Evolutionary conservation across 2,113 vertebrate species (phyloP), one percentile per base, ranked within the genome.

Genomic region (Hemiprocne comata): DNA sequence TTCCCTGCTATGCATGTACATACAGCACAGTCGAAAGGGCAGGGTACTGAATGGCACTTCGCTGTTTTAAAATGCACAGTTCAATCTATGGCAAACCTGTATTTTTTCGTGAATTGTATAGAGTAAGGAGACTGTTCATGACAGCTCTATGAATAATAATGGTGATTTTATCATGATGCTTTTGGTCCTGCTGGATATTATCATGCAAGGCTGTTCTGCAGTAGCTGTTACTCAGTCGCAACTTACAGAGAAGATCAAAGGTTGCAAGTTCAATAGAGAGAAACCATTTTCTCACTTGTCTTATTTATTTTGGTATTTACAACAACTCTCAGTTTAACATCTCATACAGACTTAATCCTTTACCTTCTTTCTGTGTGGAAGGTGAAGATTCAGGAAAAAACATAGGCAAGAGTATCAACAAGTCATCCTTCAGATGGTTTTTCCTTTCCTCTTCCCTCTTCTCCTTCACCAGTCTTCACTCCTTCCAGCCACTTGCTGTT

Each of bases 61-160:
- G 19, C 72, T 81, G 31, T 51, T 89, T 85, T 60, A 80, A 95
- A 95, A 95, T 91, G 51, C 53, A 23, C 38, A 33, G 42, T 57
- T 80, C 71, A 55, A 23, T 74, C 67, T 69, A 44, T 36, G 40
- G 81, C 53, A 94, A 95, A 93, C 16, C 26, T 54, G 51, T 55
- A 85, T 67, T 94, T 77, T 82, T 84, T 90, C 48, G 66, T 85
- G 89, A 94, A 94, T 78, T 80, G 64, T 72, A 50, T 91, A 60
- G 76, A 51, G 55, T 91, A 96, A 94, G 93, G 78, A 91, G 84
- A 84, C 50, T 92, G 86, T 23, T 93, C 74, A 40, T 89, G 92
- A 92, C 92, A 94, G 84, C 33, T 93, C 85, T 89, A 65, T 95
- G 94, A 97, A 92, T 93, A 95, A 91, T 91, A 93, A 93, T 61